Evolutionary conservation across 2,888 invertebrate genomes (phyloP), one percentile per base, ranked within the genome.

Genomic region (Selenia dentaria): DNA sequence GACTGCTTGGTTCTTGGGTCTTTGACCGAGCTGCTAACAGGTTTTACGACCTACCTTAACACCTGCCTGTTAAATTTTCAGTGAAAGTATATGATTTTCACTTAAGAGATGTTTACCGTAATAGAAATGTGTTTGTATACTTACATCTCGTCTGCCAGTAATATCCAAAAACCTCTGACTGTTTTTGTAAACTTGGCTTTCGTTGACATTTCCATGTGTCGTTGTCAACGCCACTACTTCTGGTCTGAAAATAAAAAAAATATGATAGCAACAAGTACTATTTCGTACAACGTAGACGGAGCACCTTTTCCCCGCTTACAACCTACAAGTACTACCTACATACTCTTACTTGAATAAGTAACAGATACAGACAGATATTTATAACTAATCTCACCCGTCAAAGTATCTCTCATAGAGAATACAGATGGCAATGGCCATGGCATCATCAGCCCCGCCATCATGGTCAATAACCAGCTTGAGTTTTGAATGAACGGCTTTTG

Each of bases 171-270:
- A 92, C 54, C 94, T 91, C 20, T 94, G 90, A 5, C 93, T 93
- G 70, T 96, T 96, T 11, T 80, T 83, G 22, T 92, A 91, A 0
- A 92, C 93, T 72, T 95, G 92, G 9, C 92, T 86, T 8, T 95
- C 78, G 6, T 78, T 73, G 0, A 95, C 94, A 68, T 96, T 96
- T 6, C 96, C 96, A 57, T 92, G 84, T 0, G 93, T 93, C 51
- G 94, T 94, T 0, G 95, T 95, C 6, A 97, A 92, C 0, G 92
- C 96, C 18, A 95, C 68, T 8, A 96, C 80, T 52, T 93, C 64
- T 1, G 79, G 76, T 0, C 84, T 83, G 65, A 43, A 77, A 79
- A 16, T 39, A 28, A 31, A 58, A 25, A 25, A n/a, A 25, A 25
- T 22, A 22, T 8, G 22, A 22, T n/a, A n/a, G n/a, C n/a, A n/a